Evolutionary conservation across 1,140 invertebrate species (phyloP).

Genomic region (Ooceraea biroi): DNA sequence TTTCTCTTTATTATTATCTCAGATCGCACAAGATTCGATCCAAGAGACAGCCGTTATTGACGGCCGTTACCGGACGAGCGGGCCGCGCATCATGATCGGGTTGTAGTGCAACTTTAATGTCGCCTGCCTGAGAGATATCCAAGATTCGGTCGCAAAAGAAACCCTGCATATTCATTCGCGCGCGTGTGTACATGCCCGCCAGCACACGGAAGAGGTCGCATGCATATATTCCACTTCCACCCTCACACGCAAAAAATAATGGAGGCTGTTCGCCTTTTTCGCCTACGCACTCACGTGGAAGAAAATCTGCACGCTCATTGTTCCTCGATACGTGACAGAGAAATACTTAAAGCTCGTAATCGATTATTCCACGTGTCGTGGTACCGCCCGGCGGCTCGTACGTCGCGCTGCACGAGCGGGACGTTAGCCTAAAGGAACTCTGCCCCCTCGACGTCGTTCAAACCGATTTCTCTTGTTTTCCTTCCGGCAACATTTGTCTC

Average conservation of each 20-base stretch:
- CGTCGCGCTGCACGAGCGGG: no score
- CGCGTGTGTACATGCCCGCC: neutral
- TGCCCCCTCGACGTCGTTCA: neutral
- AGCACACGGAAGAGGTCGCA: conserved; percentile 17
- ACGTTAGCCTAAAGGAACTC: neutral
- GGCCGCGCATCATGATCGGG: conserved; percentile 72
- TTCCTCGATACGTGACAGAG: conserved; percentile 70
- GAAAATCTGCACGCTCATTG: conserved; percentile 61
- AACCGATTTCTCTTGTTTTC: neutral
- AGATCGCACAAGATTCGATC: conserved; percentile 64
- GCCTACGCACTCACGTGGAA: conserved; percentile 64
- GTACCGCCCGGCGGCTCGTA: conserved; percentile 26
- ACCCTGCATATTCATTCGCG: conserved; percentile 44
- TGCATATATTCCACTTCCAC: conserved; percentile 62
- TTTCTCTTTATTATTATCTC: conserved; percentile 41
- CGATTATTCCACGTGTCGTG: conserved; percentile 66
- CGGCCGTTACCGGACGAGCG: conserved; percentile 76
- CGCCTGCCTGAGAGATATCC: conserved; percentile 75
- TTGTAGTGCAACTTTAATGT: conserved; percentile 80
- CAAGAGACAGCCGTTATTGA: conserved; percentile 76
- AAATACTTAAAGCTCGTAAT: conserved; percentile 66
- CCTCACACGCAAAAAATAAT: conserved; percentile 66
- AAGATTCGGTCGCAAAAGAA: conserved; percentile 75
- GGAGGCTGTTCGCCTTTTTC: conserved; percentile 63
- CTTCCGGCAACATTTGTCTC: neutral